Percentiles rank a stretch among this genome's conserved stretches.
Conservation (phyloP, 2,113 vertebrate genomes). For the Condylura cristata region DNA sequence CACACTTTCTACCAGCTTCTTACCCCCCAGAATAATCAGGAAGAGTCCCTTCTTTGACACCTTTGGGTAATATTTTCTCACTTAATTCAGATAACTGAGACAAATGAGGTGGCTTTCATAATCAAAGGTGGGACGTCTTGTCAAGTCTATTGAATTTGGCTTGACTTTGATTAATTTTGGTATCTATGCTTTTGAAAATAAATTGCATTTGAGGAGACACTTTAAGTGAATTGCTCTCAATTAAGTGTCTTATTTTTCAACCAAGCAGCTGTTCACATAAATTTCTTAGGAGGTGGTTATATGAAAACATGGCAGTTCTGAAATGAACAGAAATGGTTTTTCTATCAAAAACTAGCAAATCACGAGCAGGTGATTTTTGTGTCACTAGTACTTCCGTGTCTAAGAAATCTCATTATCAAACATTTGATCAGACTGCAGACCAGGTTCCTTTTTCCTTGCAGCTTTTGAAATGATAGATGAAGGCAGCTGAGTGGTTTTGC, state of each 20-base stretch:
- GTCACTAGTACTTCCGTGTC: neutral
- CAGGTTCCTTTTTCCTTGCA: neutral
- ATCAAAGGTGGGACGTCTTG: neutral
- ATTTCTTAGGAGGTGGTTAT: slow-evolving; percentile 56
- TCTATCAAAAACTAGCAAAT: neutral
- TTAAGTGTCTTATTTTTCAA: neutral
- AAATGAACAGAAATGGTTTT: slow-evolving; percentile 5
- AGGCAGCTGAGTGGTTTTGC: neutral
- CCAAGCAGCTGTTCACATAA: slow-evolving; percentile 34
- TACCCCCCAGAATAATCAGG: slow-evolving; percentile 9
- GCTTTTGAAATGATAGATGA: neutral
- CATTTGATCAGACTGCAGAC: neutral
- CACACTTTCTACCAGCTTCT: neutral
- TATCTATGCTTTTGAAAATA: neutral
- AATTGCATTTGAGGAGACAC: neutral
- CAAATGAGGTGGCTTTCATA: neutral
- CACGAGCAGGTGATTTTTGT: neutral
- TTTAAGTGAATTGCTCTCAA: slow-evolving; percentile 17
- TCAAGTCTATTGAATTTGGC: neutral
- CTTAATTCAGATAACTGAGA: slow-evolving; percentile 20
- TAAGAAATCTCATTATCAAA: neutral
- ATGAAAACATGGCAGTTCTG: slow-evolving; percentile 22
- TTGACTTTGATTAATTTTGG: slow-evolving; percentile 16
- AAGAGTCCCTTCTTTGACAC: neutral
- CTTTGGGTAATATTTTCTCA: neutral